Evolutionary conservation across 1,140 invertebrate species (phyloP).

Genomic region (Microplitis mediator): DNA sequence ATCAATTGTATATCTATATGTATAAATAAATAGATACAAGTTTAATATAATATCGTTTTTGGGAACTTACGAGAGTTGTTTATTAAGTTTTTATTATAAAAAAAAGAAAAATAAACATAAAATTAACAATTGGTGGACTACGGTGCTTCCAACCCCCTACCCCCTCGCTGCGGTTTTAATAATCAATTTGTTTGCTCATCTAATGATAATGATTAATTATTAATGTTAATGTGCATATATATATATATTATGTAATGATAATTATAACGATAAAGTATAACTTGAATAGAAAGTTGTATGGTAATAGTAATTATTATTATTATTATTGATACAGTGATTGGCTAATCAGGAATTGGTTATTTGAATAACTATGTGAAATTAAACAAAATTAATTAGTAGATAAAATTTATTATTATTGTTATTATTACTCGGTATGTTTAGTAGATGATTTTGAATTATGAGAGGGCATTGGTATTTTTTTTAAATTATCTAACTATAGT

Average conservation of each 20-base stretch:
- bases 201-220: slow-evolving; percentile 45
- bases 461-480: slow-evolving; percentile 17
- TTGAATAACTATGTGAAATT: no score
- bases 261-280: slow-evolving; percentile 10
- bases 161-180: slow-evolving; percentile 44
- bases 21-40: neutral
- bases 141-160: slow-evolving; percentile 31
- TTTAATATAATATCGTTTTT: neutral
- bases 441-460: slow-evolving; percentile 11
- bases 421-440: neutral
- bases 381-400: no score
- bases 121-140: neutral
- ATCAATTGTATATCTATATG: no score
- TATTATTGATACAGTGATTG: neutral
- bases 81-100: neutral
- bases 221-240: slow-evolving; percentile 36
- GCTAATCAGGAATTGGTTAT: neutral
- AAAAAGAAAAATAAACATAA: no score
- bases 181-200: slow-evolving; percentile 59
- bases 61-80: neutral
- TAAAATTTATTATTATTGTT: no score
- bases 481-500: neutral
- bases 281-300: neutral
- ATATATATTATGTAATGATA: slow-evolving; percentile 17
- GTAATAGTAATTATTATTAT: no score